Conservation (phyloP, 2,797 vertebrate species). For the Arrhamphus sclerolepis region DNA sequence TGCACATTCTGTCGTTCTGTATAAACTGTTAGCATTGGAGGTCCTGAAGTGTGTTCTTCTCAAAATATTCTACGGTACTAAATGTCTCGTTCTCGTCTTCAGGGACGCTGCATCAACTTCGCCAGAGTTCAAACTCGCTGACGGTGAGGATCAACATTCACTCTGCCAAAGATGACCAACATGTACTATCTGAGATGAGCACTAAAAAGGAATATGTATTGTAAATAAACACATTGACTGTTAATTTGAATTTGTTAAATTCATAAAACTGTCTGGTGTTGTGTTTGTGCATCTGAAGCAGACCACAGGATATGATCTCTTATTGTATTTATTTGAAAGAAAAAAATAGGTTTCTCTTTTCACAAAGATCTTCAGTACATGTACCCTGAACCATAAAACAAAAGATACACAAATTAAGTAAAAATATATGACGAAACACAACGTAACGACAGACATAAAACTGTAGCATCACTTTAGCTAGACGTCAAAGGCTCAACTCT, state of each 20-base stretch:
- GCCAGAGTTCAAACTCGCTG: constrained; percentile 73
- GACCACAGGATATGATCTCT: constrained; percentile 5
- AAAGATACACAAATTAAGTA: constrained; percentile 47
- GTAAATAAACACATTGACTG: constrained; percentile 65
- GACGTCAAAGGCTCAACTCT: constrained; percentile 33
- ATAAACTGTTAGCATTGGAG: too few species aligned
- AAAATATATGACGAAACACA: constrained; percentile 34
- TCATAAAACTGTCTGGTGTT: not conserved
- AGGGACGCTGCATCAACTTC: constrained; percentile 84
- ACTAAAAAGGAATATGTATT: constrained; percentile 24
- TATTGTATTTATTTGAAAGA: constrained; percentile 72
- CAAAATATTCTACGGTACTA: not conserved
- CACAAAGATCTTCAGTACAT: constrained; percentile 67
- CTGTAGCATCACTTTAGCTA: constrained; percentile 32
- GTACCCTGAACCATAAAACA: constrained; percentile 62
- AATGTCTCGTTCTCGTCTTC: constrained; percentile 20
- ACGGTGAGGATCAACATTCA: constrained; percentile 28
- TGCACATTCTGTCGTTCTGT: not conserved
- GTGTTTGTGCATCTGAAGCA: constrained; percentile 1
- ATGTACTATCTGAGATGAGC: not conserved
- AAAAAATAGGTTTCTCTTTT: constrained; percentile 71
- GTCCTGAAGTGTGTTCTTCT: not conserved
- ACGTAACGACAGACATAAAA: constrained; percentile 42
- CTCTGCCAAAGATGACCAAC: constrained; percentile 24
- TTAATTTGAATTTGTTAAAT: too few species aligned